Percentiles rank a stretch among this genome's conserved stretches.
phyloP scores from a whole-genome alignment of 1,140 invertebrate species.

The Bombus picipes region DNA sequence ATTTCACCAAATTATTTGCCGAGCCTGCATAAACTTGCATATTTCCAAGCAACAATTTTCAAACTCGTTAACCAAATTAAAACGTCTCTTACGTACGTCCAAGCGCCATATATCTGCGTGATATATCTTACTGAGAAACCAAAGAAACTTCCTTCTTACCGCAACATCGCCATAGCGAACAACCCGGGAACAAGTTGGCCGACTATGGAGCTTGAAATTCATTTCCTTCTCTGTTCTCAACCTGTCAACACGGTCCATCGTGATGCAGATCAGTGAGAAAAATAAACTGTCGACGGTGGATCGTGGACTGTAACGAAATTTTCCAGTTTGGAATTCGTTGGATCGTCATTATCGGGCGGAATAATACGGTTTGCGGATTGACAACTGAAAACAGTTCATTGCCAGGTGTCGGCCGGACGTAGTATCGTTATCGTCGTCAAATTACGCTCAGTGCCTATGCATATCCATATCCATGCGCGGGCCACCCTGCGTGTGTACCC shows the following conservation, averaged over 20 bases:
- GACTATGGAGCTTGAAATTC: neutral
- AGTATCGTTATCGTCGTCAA: slow-evolving; percentile 43
- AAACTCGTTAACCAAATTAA: neutral
- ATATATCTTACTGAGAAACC: neutral
- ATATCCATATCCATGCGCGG: slow-evolving; percentile 29
- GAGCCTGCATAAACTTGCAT: too few relatives aligned
- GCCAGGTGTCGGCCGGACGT: slow-evolving; percentile 29
- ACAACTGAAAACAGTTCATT: slow-evolving; percentile 45
- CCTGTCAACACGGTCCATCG: neutral
- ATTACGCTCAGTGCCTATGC: slow-evolving; percentile 39
- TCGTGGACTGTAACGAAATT: neutral
- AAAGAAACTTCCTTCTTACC: neutral
- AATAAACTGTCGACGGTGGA: slow-evolving; percentile 3
- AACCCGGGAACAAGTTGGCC: neutral
- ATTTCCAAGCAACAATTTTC: neutral
- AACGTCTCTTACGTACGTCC: neutral
- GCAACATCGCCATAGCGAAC: neutral
- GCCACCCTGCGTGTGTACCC: slow-evolving; percentile 1
- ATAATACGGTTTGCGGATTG: slow-evolving; percentile 46
- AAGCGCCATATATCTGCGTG: neutral
- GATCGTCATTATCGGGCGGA: slow-evolving; percentile 10
- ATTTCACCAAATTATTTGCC: too few relatives aligned
- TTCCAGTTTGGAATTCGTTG: slow-evolving; percentile 20
- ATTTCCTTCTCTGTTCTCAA: neutral
- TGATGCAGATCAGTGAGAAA: neutral